Evolutionary conservation across 2,113 vertebrate genomes (phyloP).

Genomic region (Mobula hypostoma): DNA sequence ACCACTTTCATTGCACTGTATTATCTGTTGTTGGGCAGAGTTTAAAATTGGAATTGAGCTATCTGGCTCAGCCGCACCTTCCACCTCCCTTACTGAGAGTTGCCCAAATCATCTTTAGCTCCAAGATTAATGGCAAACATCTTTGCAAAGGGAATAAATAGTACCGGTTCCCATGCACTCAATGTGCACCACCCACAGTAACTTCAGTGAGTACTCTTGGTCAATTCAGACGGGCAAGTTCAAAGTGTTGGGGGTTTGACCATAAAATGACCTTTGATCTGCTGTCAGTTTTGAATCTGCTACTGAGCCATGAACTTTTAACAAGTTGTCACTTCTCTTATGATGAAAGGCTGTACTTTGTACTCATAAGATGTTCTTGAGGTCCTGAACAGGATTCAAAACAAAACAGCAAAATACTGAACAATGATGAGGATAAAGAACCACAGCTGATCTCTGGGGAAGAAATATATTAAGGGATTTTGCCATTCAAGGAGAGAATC

Average conservation of each 20-base stretch:
- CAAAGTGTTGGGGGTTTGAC: no score
- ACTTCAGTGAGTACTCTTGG: background rate
- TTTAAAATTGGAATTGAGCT: background rate
- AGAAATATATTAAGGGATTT: background rate
- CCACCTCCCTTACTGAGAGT: background rate
- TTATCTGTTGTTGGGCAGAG: background rate
- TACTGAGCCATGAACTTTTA: background rate
- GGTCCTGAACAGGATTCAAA: background rate
- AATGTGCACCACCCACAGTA: background rate
- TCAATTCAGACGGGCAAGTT: background rate
- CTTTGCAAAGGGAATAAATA: background rate
- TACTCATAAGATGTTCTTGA: background rate
- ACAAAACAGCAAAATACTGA: background rate
- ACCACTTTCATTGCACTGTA: background rate
- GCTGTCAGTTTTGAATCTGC: background rate
- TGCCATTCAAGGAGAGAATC: background rate
- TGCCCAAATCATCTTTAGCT: background rate
- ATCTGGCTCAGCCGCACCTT: background rate
- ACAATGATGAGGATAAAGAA: background rate
- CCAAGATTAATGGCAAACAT: background rate
- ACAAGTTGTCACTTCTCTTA: background rate
- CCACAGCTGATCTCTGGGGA: background rate
- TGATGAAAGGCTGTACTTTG: background rate
- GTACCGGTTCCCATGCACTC: background rate
- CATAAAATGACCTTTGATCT: constrained; percentile 3